Conservation (phyloP, 2,113 vertebrate genomes). For the Fregata magnificens region DNA sequence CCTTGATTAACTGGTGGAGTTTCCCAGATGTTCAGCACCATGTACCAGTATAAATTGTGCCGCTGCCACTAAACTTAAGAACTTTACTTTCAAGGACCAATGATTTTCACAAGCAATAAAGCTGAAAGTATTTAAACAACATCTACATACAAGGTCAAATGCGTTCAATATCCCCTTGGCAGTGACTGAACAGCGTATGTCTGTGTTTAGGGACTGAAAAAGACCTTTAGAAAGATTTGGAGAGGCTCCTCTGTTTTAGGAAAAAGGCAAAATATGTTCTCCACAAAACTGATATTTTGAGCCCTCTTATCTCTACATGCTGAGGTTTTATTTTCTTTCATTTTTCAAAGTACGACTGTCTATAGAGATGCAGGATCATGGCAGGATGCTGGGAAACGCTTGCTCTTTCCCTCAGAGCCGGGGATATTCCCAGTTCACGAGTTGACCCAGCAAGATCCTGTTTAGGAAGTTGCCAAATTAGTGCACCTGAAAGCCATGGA, state of each 20-base stretch:
- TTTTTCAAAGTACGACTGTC: background rate
- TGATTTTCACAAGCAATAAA: conserved; percentile 40
- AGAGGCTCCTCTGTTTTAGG: conserved; percentile 12
- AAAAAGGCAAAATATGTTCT: conserved; percentile 5
- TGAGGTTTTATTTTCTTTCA: conserved; percentile 39
- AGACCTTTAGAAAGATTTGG: conserved; percentile 2
- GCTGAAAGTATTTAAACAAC: conserved; percentile 3
- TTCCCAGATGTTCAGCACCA: background rate
- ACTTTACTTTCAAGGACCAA: background rate
- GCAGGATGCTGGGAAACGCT: background rate
- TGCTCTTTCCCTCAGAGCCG: background rate
- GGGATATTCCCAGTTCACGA: background rate
- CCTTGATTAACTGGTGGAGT: background rate
- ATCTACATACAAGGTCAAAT: conserved; percentile 24
- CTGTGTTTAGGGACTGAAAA: conserved; percentile 7
- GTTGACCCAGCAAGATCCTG: conserved; percentile 5
- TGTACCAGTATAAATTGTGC: background rate
- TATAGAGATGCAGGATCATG: background rate
- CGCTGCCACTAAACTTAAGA: background rate
- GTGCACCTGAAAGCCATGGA: background rate
- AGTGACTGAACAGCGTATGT: background rate
- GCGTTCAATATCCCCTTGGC: conserved; percentile 18
- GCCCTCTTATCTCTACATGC: conserved; percentile 1
- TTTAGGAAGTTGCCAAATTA: conserved; percentile 23
- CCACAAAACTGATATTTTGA: background rate